Conservation (phyloP, 1,140 invertebrate genomes). For the Anastrepha ludens region DNA sequence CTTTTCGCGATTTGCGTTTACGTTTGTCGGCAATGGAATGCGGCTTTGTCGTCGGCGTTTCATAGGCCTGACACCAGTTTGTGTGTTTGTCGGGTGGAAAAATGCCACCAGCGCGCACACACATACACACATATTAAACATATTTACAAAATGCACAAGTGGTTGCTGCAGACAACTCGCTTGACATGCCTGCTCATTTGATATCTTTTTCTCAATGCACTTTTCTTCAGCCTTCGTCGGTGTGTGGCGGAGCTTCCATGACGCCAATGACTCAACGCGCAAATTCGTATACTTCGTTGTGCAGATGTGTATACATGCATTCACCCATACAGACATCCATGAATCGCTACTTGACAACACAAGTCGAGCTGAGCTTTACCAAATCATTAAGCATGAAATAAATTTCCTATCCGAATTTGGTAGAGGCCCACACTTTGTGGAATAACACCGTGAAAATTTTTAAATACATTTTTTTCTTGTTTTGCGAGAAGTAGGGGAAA, state of each 20-base stretch:
- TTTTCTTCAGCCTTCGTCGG: not conserved
- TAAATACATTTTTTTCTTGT: not conserved
- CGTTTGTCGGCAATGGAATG: not conserved
- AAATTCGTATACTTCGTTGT: not conserved
- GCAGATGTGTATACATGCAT: no score
- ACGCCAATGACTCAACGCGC: constrained; percentile 6
- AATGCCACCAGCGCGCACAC: not conserved
- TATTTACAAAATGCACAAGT: not conserved
- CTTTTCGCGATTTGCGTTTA: not conserved
- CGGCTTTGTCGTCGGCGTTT: not conserved
- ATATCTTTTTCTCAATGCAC: constrained; percentile 7
- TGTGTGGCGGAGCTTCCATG: not conserved
- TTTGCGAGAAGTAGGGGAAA: not conserved
- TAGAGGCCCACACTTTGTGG: not conserved
- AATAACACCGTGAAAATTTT: not conserved
- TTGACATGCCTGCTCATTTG: not conserved
- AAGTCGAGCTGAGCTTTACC: not conserved
- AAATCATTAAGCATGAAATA: not conserved
- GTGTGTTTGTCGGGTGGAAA: not conserved
- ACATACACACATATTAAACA: not conserved
- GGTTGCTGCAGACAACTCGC: not conserved
- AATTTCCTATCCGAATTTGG: not conserved
- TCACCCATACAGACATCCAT: no score
- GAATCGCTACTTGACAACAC: not conserved
- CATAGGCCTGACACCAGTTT: not conserved